Percentiles rank a stretch among this genome's conserved stretches.
These are phyloP conservation scores for Spodoptera frugiperda DNA, from an alignment of 1,140 invertebrate species.

Conservation along the genomic window DNA sequence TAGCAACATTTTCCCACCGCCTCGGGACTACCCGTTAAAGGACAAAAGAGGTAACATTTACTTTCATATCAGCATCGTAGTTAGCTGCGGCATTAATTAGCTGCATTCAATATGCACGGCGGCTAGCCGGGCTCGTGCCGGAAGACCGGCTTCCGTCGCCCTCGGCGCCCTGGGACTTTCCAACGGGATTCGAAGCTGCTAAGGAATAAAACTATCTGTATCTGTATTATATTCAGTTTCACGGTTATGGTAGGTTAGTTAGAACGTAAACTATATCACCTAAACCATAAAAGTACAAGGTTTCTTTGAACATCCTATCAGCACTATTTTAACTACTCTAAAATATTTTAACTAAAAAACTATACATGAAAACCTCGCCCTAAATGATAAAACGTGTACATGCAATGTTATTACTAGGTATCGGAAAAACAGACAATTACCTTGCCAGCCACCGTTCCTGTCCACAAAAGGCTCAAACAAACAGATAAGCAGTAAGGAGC, in stretches of 20 bases:
- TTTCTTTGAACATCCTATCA: not conserved
- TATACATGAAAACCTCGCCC: conserved; percentile 18
- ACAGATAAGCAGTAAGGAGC: conserved; percentile 54
- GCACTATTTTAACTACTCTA: not conserved
- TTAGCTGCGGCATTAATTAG: conserved; percentile 59
- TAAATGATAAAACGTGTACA: conserved; percentile 23
- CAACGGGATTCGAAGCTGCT: conserved; percentile 46
- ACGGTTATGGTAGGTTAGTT: not conserved
- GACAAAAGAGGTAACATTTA: conserved; percentile 31
- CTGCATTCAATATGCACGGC: conserved; percentile 58
- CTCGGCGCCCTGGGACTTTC: conserved; percentile 46
- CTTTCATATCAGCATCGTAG: conserved; percentile 41
- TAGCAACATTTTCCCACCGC: not conserved
- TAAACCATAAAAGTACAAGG: not conserved
- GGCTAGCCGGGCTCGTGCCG: conserved; percentile 52
- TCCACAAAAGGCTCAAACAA: conserved; percentile 41
- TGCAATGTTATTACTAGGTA: conserved; percentile 11
- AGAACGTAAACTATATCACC: not conserved
- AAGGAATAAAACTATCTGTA: not conserved
- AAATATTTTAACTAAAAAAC: too few species aligned
- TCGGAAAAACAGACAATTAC: conserved; percentile 43
- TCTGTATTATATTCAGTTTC: conserved; percentile 9
- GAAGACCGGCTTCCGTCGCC: conserved; percentile 60
- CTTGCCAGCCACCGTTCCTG: conserved; percentile 33
- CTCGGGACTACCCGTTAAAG: not conserved